Evolutionary conservation across 2,797 vertebrate species (phyloP).

Genomic region (Taenioides sp.): DNA sequence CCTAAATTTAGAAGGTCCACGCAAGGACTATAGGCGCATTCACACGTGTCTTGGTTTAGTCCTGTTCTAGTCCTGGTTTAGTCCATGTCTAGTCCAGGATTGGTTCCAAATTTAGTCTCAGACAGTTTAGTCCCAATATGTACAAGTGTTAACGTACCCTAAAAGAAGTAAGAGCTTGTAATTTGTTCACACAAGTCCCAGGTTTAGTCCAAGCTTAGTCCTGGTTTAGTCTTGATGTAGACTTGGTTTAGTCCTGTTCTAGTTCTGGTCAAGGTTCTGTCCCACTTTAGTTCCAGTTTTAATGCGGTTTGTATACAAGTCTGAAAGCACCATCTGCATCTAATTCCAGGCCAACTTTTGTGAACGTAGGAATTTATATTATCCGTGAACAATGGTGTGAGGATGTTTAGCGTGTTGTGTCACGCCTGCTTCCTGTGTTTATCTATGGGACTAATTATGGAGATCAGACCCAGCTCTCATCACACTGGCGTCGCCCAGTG

Average conservation of each 20-base stretch:
- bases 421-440: constrained; percentile 32
- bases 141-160: no score
- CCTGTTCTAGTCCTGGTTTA: no score
- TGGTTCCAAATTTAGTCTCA: no score
- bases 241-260: no score
- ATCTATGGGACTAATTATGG: constrained; percentile 48
- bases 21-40: background rate
- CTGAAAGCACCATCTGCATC: background rate
- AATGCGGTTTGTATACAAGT: background rate
- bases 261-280: background rate
- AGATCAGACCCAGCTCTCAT: constrained; percentile 50
- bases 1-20: background rate
- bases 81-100: no score
- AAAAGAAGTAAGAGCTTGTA: no score
- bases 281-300: background rate
- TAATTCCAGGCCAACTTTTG: background rate
- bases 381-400: constrained; percentile 7
- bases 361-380: background rate
- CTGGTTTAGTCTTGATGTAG: no score
- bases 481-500: constrained; percentile 47
- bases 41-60: background rate
- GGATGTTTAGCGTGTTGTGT: constrained; percentile 31
- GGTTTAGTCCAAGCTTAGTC: no score
- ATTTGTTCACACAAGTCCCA: no score
- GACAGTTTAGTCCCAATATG: no score